Percentiles rank a stretch among this genome's conserved stretches.
Conservation (phyloP, 2,797 vertebrate species). For the Oreochromis mossambicus region DNA sequence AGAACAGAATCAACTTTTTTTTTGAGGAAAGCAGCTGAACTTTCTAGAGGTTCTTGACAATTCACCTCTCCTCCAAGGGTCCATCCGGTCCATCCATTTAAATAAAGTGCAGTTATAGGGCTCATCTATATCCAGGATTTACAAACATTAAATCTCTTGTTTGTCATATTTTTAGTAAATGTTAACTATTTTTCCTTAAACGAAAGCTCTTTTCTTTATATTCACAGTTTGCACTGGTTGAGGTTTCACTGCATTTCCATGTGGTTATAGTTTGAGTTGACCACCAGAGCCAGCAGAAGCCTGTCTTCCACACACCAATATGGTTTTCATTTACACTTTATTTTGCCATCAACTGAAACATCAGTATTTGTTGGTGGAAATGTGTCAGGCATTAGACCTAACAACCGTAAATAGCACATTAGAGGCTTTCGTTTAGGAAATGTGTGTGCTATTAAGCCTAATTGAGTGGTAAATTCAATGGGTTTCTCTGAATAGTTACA, state of each 20-base stretch:
- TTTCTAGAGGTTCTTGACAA: not conserved
- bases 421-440: not conserved
- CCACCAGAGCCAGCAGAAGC: not conserved
- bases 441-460: not conserved
- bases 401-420: not conserved
- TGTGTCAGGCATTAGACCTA: constrained; percentile 1
- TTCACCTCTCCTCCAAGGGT: no score
- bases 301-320: not conserved
- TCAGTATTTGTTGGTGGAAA: not conserved
- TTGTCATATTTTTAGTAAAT: not conserved
- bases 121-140: not conserved
- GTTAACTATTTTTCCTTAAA: not conserved
- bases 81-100: not conserved
- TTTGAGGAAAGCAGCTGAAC: no score
- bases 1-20: no score
- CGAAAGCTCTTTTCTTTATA: not conserved
- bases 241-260: not conserved
- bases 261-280: not conserved
- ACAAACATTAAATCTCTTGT: not conserved
- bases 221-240: not conserved
- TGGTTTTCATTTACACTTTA: constrained; percentile 9
- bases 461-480: not conserved
- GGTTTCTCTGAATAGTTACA: not conserved
- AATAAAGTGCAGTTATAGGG: not conserved
- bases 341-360: not conserved